A percentile compares a stretch with the other conserved stretches of the same genome.
phyloP scores from a whole-genome alignment of 2,888 invertebrate species.

The Boloria selene region DNA sequence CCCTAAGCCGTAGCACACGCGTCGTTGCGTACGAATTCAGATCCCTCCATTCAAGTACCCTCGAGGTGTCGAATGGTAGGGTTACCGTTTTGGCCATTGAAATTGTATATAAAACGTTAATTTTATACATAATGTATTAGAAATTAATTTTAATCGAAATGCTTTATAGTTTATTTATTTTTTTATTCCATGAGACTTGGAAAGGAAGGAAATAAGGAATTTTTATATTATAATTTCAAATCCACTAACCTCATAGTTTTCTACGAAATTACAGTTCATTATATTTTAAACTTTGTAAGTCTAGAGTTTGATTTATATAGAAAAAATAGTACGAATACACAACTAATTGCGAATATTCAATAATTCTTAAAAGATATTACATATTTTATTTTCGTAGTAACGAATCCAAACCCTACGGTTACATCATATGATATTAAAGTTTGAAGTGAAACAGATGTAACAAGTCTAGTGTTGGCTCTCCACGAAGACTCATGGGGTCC shows the following conservation, averaged over 20 bases:
- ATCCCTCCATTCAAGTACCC: slow-evolving; percentile 40
- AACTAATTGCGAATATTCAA: too few species aligned
- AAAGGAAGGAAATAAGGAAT: too few species aligned
- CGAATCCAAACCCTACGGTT: slow-evolving; percentile 3
- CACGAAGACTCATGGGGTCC: slow-evolving; percentile 29
- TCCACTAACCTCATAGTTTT: too few species aligned
- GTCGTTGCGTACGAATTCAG: slow-evolving; percentile 37
- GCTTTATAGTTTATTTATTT: not conserved
- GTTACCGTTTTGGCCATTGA: slow-evolving; percentile 29
- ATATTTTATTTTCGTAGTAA: not conserved
- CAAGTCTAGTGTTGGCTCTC: slow-evolving; percentile 38
- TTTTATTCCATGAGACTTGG: not conserved
- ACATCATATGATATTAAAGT: slow-evolving; percentile 35
- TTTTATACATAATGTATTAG: not conserved
- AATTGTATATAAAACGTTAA: slow-evolving; percentile 14
- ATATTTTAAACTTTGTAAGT: too few species aligned
- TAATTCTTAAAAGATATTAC: not conserved
- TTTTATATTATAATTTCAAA: too few species aligned
- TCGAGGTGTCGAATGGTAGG: slow-evolving; percentile 41
- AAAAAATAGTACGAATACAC: too few species aligned
- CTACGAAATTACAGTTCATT: too few species aligned
- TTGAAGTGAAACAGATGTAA: slow-evolving; percentile 47
- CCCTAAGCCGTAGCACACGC: slow-evolving; percentile 38
- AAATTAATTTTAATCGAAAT: not conserved
- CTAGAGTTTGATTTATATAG: too few species aligned